phyloP scores from a whole-genome alignment of 2,113 vertebrate genomes.

The Zingel zingel region DNA sequence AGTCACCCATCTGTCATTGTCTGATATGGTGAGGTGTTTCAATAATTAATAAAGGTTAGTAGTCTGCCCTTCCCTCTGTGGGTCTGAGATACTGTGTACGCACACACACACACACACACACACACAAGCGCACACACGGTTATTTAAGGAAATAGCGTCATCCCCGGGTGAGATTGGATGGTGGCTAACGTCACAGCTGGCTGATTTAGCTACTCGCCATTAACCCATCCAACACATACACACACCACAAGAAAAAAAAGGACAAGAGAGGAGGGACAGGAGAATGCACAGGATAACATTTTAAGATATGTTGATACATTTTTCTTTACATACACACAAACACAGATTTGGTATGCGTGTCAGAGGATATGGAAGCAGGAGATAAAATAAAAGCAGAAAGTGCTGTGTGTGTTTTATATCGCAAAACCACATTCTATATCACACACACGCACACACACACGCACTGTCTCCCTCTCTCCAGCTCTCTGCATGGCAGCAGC shows the following conservation, averaged over 20 bases:
- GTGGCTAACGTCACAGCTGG: conserved; percentile 61
- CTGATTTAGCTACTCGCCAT: conserved; percentile 76
- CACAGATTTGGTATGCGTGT: background rate
- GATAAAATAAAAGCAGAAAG: conserved; percentile 18
- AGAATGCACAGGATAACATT: background rate
- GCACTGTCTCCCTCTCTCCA: conserved; percentile 62
- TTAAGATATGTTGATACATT: background rate
- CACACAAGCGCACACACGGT: conserved; percentile 40
- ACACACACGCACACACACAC: conserved; percentile 18
- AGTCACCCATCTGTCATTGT: conserved; percentile 45
- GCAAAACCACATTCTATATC: conserved; percentile 39
- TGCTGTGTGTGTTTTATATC: conserved; percentile 11
- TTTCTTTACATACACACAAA: background rate
- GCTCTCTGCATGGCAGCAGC: conserved; percentile 85
- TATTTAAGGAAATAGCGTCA: conserved; percentile 81
- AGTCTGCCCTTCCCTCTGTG: conserved; percentile 63
- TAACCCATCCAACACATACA: conserved; percentile 61
- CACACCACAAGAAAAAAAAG: background rate
- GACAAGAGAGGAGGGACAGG: background rate
- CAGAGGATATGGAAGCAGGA: background rate
- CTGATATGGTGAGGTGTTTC: conserved; percentile 55
- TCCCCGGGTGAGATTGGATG: conserved; percentile 68
- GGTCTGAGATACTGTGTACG: conserved; percentile 34
- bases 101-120: conserved; percentile 16
- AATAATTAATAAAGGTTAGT: conserved; percentile 79